Evolutionary conservation across 2,888 invertebrate genomes (phyloP).

Genomic region (Epirrhoe tristata): DNA sequence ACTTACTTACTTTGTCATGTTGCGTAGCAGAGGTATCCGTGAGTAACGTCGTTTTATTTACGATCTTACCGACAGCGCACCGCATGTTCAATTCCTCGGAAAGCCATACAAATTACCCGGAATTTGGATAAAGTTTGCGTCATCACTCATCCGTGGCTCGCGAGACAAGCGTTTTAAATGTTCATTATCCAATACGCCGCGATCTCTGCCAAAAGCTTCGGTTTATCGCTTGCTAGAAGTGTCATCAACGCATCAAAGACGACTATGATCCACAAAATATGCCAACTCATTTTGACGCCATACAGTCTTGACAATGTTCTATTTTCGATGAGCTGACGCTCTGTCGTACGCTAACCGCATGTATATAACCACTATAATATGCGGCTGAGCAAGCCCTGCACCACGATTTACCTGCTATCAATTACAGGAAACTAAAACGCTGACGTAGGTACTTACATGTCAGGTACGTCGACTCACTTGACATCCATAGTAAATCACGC

Average conservation of each 20-base stretch:
- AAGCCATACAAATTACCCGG: slow-evolving; percentile 27
- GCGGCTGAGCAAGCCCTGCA: slow-evolving; percentile 17
- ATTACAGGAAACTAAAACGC: slow-evolving; percentile 41
- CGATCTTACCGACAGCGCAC: slow-evolving; percentile 11
- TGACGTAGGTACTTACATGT: slow-evolving; percentile 32
- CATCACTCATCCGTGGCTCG: slow-evolving; percentile 27
- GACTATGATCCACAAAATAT: slow-evolving; percentile 16
- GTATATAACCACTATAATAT: slow-evolving; percentile 29
- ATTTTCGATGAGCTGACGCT: slow-evolving; percentile 27
- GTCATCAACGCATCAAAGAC: slow-evolving; percentile 30
- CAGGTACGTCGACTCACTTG: slow-evolving; percentile 30
- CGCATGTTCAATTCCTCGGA: slow-evolving; percentile 24
- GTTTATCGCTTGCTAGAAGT: slow-evolving; percentile 31
- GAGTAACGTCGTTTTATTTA: slow-evolving; percentile 22
- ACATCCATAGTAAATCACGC: slow-evolving; percentile 35
- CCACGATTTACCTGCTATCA: slow-evolving; percentile 28
- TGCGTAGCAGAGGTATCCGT: slow-evolving; percentile 21
- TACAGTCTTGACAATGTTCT: slow-evolving; percentile 36
- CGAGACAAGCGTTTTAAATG: slow-evolving; percentile 28
- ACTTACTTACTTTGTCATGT: slow-evolving; percentile 40
- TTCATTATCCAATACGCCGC: slow-evolving; percentile 28
- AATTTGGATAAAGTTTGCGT: slow-evolving; percentile 28
- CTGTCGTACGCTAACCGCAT: slow-evolving; percentile 19
- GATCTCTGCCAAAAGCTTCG: slow-evolving; percentile 32
- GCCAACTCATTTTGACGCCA: slow-evolving; percentile 33